A percentile compares a stretch with the other conserved stretches of the same genome.
Evolutionary conservation across 2,797 vertebrate genomes (phyloP).

Genomic region (Oreonectes daqikongensis): DNA sequence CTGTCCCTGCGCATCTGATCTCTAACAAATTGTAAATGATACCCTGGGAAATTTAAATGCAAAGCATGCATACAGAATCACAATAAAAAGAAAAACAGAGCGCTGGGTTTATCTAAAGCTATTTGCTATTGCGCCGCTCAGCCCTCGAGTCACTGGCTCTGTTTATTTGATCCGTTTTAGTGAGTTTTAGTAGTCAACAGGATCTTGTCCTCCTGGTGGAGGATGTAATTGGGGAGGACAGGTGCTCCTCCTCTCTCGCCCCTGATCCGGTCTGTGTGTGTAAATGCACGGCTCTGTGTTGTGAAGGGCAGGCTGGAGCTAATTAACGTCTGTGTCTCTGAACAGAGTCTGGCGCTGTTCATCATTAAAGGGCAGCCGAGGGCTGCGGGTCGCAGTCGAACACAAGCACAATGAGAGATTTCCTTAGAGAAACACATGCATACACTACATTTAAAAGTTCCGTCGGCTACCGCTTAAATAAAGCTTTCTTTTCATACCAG

Average conservation of each 20-base stretch:
- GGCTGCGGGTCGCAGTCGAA: conserved; percentile 11
- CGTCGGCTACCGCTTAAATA: not conserved
- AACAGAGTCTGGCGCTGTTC: conserved; percentile 18
- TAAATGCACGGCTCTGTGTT: conserved; percentile 7
- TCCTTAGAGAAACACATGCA: not conserved
- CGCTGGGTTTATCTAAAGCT: not conserved
- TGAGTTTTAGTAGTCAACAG: not conserved
- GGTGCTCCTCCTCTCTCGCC: not conserved
- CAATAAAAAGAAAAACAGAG: not conserved
- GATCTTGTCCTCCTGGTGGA: not conserved
- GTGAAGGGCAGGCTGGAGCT: not conserved
- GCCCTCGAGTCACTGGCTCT: not conserved
- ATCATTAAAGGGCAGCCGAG: conserved; percentile 17
- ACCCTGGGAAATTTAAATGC: not conserved
- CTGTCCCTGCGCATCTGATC: not conserved
- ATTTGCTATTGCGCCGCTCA: not conserved
- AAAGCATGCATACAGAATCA: not conserved
- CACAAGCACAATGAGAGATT: not conserved
- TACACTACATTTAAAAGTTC: not conserved
- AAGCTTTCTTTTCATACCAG: not conserved
- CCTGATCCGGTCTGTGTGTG: not conserved
- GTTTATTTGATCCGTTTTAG: not conserved
- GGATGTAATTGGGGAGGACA: conserved; percentile 1
- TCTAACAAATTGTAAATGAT: not conserved
- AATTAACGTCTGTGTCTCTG: conserved; percentile 14